These are phyloP conservation scores for Norana najaformis DNA, from an alignment of 2,888 invertebrate species.

Conservation along the genomic window DNA sequence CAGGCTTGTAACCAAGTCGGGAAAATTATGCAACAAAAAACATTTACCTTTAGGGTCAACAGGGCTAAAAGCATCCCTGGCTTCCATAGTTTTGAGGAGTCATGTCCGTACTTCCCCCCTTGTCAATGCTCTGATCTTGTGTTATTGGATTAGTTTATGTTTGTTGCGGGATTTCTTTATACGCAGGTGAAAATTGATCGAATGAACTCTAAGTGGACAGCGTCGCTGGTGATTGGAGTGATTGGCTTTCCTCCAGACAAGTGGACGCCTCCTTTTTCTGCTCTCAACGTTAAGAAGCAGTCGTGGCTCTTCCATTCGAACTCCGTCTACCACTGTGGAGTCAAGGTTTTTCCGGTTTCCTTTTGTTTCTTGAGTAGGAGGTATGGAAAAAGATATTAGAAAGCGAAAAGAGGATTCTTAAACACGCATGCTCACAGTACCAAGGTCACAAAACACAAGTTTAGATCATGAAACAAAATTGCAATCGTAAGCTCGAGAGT, in stretches of 20 bases:
- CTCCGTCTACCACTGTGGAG: slow-evolving; percentile 79
- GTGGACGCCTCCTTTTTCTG: slow-evolving; percentile 72
- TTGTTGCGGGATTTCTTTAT: neutral
- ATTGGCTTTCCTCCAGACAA: slow-evolving; percentile 75
- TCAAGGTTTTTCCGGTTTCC: slow-evolving; percentile 72
- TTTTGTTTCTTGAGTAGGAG: neutral
- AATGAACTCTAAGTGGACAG: slow-evolving; percentile 75
- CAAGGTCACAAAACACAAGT: too few species aligned
- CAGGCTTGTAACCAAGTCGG: neutral
- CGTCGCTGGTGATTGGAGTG: slow-evolving; percentile 78
- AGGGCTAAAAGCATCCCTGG: neutral
- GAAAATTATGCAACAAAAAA: neutral
- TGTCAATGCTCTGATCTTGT: neutral
- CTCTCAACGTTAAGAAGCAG: slow-evolving; percentile 77
- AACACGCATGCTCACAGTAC: too few species aligned
- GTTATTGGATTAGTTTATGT: neutral
- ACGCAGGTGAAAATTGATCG: slow-evolving; percentile 70
- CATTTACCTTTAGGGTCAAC: neutral
- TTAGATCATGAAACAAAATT: too few species aligned
- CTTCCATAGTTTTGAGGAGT: neutral
- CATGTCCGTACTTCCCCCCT: neutral
- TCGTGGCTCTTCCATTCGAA: slow-evolving; percentile 83
- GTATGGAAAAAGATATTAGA: too few species aligned
- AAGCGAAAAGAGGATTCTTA: too few species aligned
- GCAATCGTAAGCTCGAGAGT: too few species aligned